phyloP scores from a whole-genome alignment of 1,140 invertebrate species.

The Telenomus remus region DNA sequence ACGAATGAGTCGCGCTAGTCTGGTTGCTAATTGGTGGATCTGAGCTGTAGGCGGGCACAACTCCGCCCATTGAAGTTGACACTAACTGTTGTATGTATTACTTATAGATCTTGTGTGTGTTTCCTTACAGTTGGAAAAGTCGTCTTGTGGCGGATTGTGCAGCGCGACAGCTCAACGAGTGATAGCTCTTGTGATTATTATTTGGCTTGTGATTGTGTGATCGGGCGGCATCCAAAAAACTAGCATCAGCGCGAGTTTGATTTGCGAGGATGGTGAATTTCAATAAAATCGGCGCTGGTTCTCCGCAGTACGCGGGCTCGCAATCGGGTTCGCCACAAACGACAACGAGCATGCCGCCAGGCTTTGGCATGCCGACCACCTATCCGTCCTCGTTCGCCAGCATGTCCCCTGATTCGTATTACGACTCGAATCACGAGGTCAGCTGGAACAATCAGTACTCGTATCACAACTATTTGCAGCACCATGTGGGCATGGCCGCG shows the following conservation, averaged over 20 bases:
- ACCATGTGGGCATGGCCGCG: slow-evolving; percentile 1
- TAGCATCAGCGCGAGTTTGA: background rate
- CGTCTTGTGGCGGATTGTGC: background rate
- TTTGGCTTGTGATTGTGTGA: background rate
- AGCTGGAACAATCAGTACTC: slow-evolving; percentile 28
- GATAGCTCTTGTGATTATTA: background rate
- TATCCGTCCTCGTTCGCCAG: slow-evolving; percentile 15
- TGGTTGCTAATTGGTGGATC: background rate
- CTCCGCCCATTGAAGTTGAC: background rate
- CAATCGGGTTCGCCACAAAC: slow-evolving; percentile 35
- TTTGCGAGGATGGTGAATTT: slow-evolving; percentile 28
- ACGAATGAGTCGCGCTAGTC: no score
- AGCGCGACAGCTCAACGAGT: background rate
- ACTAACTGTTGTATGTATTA: slow-evolving; percentile 1
- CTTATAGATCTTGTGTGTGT: background rate
- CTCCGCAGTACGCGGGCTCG: slow-evolving; percentile 29
- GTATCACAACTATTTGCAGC: slow-evolving; percentile 29
- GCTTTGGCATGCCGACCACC: background rate
- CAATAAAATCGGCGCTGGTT: slow-evolving; percentile 20
- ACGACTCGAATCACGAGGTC: slow-evolving; percentile 23
- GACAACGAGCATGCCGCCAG: background rate
- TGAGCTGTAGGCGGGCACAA: background rate
- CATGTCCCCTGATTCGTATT: slow-evolving; percentile 25
- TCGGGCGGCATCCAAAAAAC: background rate
- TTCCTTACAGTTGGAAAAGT: slow-evolving; percentile 1